These are phyloP conservation scores for Ciconia boyciana DNA, from an alignment of 2,113 vertebrate species.

Conservation along the genomic window DNA sequence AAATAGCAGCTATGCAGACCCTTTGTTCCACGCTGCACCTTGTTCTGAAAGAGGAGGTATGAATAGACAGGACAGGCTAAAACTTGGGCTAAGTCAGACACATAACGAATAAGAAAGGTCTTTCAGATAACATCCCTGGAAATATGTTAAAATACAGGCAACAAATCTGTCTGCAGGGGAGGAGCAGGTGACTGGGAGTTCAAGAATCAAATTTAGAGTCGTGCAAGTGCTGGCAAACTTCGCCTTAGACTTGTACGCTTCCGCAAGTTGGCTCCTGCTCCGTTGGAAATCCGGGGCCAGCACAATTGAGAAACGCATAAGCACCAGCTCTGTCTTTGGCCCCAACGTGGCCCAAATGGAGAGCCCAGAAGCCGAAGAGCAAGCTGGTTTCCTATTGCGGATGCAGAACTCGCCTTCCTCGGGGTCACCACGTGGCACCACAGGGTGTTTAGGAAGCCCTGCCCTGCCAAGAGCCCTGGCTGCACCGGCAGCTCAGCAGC, in stretches of 20 bases:
- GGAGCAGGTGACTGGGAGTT: background rate
- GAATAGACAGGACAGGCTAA: background rate
- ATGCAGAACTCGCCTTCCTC: background rate
- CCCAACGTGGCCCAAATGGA: background rate
- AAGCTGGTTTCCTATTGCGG: background rate
- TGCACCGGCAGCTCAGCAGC: background rate
- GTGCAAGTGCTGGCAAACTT: background rate
- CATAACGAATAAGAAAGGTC: background rate
- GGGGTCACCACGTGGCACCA: background rate
- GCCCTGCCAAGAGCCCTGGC: background rate
- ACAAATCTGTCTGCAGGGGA: background rate
- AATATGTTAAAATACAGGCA: background rate
- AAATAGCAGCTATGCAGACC: background rate
- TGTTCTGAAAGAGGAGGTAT: background rate
- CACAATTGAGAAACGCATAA: accelerated
- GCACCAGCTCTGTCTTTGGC: background rate
- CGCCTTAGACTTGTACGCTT: background rate
- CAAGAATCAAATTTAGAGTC: background rate
- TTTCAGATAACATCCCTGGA: background rate
- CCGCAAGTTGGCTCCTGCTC: background rate
- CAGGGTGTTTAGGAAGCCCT: background rate
- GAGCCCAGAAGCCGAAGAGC: background rate
- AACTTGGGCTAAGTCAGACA: background rate
- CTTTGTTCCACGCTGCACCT: background rate
- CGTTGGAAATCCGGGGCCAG: background rate